phyloP scores from a whole-genome alignment of 1,140 invertebrate genomes.

The Scaptomyza pallida region DNA sequence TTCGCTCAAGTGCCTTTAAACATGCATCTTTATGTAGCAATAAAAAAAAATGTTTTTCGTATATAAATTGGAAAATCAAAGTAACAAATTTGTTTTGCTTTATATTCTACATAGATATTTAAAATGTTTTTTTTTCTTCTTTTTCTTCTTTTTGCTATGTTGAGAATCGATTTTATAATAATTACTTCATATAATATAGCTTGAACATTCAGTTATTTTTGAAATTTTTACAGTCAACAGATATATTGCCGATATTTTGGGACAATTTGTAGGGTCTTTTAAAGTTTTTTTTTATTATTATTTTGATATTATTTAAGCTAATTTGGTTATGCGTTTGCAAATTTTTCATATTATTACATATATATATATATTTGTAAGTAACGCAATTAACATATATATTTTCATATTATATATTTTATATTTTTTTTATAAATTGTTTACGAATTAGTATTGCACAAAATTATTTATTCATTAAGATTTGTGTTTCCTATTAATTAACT shows the following conservation, averaged over 20 bases:
- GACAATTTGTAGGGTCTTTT: conserved; percentile 18
- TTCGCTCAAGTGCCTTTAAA: conserved; percentile 53
- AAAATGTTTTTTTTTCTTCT: conserved; percentile 32
- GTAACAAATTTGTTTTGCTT: conserved; percentile 20
- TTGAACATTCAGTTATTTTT: background rate
- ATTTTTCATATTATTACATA: conserved; percentile 40
- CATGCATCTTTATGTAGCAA: conserved; percentile 51
- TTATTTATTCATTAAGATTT: conserved; percentile 57
- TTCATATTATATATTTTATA: conserved; percentile 45
- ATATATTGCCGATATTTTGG: conserved; percentile 28
- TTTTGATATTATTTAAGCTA: conserved; percentile 76
- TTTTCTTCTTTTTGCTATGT: conserved; percentile 22
- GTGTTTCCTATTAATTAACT: conserved; percentile 25
- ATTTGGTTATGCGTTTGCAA: conserved; percentile 65
- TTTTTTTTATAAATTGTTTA: conserved; percentile 52
- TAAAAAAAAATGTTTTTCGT: conserved; percentile 56
- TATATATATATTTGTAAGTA: conserved; percentile 14
- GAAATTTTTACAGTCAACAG: conserved; percentile 25
- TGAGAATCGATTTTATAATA: conserved; percentile 36
- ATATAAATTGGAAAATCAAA: conserved; percentile 68
- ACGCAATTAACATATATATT: too few species aligned
- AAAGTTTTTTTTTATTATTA: background rate
- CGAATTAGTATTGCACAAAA: conserved; percentile 79
- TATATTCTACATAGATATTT: conserved; percentile 33
- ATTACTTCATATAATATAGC: too few species aligned